phyloP scores from a whole-genome alignment of 1,140 invertebrate species.

The Pygmarrhopalites habei region DNA sequence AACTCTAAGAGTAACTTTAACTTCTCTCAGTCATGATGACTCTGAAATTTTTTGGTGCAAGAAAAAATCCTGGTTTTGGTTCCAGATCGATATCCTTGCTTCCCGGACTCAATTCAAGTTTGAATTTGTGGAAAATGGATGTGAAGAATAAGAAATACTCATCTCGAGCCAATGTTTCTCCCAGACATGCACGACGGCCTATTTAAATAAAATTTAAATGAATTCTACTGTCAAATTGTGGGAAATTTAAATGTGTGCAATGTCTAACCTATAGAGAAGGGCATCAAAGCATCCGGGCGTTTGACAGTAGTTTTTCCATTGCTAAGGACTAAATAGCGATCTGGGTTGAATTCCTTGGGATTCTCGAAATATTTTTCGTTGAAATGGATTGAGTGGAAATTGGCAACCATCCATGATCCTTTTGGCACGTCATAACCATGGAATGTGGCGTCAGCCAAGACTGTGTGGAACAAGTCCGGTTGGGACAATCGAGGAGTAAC shows the following conservation, averaged over 20 bases:
- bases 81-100: too few relatives aligned
- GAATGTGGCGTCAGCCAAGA: slow-evolving; percentile 16
- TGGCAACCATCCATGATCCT: slow-evolving; percentile 12
- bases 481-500: slow-evolving; percentile 18
- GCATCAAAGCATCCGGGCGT: neutral
- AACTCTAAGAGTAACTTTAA: too few relatives aligned
- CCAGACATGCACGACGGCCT: slow-evolving; percentile 41
- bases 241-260: too few relatives aligned
- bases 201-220: slow-evolving; percentile 40
- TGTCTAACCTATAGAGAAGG: slow-evolving; percentile 32
- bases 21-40: too few relatives aligned
- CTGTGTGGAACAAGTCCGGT: slow-evolving; percentile 11
- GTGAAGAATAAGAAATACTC: slow-evolving; percentile 40
- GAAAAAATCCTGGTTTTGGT: too few relatives aligned
- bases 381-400: neutral
- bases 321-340: slow-evolving; percentile 8
- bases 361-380: neutral
- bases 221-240: too few relatives aligned
- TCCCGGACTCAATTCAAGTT: too few relatives aligned
- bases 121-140: slow-evolving; percentile 34
- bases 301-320: neutral
- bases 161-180: too few relatives aligned
- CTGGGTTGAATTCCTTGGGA: slow-evolving; percentile 1
- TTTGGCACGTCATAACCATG: slow-evolving; percentile 28
- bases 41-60: too few relatives aligned